These are phyloP conservation scores for Linnaemya vulpina DNA, from an alignment of 2,888 invertebrate species.

Conservation along the genomic window DNA sequence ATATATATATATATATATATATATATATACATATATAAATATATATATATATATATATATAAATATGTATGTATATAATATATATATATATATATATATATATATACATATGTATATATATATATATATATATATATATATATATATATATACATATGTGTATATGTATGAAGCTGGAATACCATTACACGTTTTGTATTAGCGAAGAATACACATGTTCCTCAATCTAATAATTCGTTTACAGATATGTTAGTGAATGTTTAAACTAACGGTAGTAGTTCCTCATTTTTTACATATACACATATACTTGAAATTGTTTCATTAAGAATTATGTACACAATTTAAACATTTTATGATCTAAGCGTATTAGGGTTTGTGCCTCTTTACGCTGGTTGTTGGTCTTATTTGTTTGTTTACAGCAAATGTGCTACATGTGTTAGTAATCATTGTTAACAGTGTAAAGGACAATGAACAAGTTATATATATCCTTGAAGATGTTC, in stretches of 20 bases:
- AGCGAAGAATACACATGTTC: background rate
- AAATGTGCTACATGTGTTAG: conserved; percentile 23
- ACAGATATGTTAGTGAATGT: background rate
- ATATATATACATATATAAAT: too few species aligned
- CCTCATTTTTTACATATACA: background rate
- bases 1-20: too few species aligned
- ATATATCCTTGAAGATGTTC: background rate
- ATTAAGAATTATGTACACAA: conserved; percentile 54
- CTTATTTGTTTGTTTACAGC: background rate
- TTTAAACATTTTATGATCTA: conserved; percentile 65
- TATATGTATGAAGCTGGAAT: too few species aligned
- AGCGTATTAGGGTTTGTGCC: conserved; percentile 43
- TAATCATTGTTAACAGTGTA: conserved; percentile 56
- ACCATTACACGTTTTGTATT: too few species aligned
- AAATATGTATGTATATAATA: too few species aligned
- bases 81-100: too few species aligned
- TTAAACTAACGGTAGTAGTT: background rate
- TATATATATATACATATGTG: too few species aligned
- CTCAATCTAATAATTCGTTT: background rate
- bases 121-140: too few species aligned
- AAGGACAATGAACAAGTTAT: conserved; percentile 37
- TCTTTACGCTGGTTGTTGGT: background rate
- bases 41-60: background rate
- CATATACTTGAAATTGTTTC: too few species aligned
- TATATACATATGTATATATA: too few species aligned